These are phyloP conservation scores for Bombyx huttoni DNA, from an alignment of 2,888 invertebrate species.

Conservation along the genomic window DNA sequence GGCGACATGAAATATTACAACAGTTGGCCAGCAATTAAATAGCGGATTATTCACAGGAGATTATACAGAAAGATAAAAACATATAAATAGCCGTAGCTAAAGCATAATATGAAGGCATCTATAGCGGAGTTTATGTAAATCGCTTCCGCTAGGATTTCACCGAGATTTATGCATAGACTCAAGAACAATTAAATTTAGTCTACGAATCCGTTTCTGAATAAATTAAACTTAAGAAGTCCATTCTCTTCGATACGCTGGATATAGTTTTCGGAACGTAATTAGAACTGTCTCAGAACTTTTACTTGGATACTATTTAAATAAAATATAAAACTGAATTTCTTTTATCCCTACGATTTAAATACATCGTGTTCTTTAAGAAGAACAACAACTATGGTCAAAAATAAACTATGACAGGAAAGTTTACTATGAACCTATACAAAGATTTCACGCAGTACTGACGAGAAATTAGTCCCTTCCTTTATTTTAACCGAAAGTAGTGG, in stretches of 20 bases:
- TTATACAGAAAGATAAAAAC: conserved; percentile 14
- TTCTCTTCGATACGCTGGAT: conserved; percentile 1
- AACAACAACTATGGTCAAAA: too few relatives aligned
- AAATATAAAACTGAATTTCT: too few relatives aligned
- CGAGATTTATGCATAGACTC: conserved; percentile 57
- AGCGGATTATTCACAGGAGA: conserved; percentile 4
- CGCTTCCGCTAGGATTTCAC: conserved; percentile 57
- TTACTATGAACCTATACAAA: too few relatives aligned
- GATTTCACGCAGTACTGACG: too few relatives aligned
- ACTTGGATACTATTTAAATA: neutral
- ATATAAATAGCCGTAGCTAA: conserved; percentile 28
- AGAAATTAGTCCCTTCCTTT: too few relatives aligned
- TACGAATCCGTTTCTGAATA: conserved; percentile 45
- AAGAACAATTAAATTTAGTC: conserved; percentile 65
- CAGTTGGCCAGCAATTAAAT: conserved; percentile 1
- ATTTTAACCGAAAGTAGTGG: too few relatives aligned
- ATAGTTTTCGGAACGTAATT: neutral
- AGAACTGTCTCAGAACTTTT: neutral
- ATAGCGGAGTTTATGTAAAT: conserved; percentile 61
- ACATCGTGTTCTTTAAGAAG: too few relatives aligned
- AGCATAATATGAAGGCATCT: conserved; percentile 32
- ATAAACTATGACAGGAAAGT: too few relatives aligned
- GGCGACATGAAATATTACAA: neutral
- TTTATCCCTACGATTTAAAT: neutral
- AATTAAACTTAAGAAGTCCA: conserved; percentile 42